These are phyloP conservation scores for Hyphantria cunea DNA, from an alignment of 1,140 invertebrate species.

Conservation along the genomic window DNA sequence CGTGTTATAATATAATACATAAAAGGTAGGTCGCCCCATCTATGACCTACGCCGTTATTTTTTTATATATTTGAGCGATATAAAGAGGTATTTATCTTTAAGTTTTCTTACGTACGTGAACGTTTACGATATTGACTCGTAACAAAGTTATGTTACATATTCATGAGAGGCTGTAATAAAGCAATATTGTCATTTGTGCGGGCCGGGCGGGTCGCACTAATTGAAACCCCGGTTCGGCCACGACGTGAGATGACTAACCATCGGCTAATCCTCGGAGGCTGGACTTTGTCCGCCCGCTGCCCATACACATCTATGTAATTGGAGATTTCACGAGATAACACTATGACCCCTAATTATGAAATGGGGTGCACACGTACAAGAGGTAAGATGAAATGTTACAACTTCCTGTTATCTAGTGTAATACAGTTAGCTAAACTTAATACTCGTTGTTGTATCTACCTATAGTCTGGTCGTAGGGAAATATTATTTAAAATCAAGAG, in stretches of 20 bases:
- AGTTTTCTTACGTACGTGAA: conserved; percentile 16
- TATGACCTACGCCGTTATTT: conserved; percentile 23
- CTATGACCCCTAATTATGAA: conserved; percentile 67
- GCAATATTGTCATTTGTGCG: conserved; percentile 52
- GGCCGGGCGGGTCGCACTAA: conserved; percentile 52
- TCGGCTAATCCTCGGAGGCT: conserved; percentile 44
- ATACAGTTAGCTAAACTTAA: conserved; percentile 10
- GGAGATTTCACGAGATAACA: conserved; percentile 79
- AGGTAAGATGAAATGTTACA: conserved; percentile 24
- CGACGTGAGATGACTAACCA: conserved; percentile 64
- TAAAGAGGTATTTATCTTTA: conserved; percentile 10
- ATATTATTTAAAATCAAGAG: too few species aligned
- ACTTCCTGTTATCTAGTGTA: conserved; percentile 24
- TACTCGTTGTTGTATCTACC: not conserved
- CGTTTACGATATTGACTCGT: conserved; percentile 29
- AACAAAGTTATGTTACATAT: conserved; percentile 40
- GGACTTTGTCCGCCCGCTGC: conserved; percentile 32
- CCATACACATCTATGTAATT: conserved; percentile 57
- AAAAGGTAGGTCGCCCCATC: conserved; percentile 14
- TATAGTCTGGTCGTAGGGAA: too few species aligned
- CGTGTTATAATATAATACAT: conserved; percentile 24
- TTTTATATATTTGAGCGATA: conserved; percentile 12
- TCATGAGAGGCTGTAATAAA: conserved; percentile 53
- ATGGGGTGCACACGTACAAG: conserved; percentile 36
- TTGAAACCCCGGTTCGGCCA: conserved; percentile 55